phyloP scores from a whole-genome alignment of 2,113 vertebrate species.

The Channa argus region DNA sequence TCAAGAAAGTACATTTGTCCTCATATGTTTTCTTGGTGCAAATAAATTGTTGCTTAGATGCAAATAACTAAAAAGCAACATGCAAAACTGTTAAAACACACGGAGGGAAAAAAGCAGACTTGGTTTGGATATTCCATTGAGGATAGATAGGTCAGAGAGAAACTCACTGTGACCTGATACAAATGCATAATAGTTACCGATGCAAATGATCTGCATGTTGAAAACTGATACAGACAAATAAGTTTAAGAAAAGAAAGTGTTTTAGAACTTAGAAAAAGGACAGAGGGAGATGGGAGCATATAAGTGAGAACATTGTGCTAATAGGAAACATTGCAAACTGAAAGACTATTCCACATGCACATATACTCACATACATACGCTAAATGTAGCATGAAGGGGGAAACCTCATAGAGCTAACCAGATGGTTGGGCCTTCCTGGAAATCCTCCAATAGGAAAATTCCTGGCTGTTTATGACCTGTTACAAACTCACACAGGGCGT shows the following conservation, averaged over 20 bases:
- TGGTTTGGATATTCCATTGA: conserved; percentile 31
- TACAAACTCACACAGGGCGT: conserved; percentile 59
- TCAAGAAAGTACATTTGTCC: conserved; percentile 22
- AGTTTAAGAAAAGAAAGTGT: conserved; percentile 35
- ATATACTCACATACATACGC: conserved; percentile 54
- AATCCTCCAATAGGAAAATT: conserved; percentile 81
- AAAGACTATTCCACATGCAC: conserved; percentile 54
- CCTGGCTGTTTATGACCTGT: conserved; percentile 83
- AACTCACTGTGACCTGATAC: conserved; percentile 16
- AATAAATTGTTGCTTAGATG: conserved; percentile 37
- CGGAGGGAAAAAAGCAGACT: conserved; percentile 2
- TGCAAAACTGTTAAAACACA: conserved; percentile 5
- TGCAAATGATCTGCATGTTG: conserved; percentile 25
- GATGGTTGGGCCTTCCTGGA: conserved; percentile 75
- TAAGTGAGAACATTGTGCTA: conserved; percentile 33
- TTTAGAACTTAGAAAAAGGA: conserved; percentile 8
- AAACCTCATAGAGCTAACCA: conserved; percentile 71
- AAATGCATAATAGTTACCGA: conserved; percentile 11
- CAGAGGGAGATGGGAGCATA: conserved; percentile 9
- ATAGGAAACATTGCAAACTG: conserved; percentile 51
- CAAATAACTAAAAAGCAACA: conserved; percentile 28
- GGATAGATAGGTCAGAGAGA: not conserved
- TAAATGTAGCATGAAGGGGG: conserved; percentile 77
- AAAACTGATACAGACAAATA: conserved; percentile 22
- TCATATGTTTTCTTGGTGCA: not conserved